Evolutionary conservation across 2,113 vertebrate genomes (phyloP).

Genomic region (Clarias gariepinus): DNA sequence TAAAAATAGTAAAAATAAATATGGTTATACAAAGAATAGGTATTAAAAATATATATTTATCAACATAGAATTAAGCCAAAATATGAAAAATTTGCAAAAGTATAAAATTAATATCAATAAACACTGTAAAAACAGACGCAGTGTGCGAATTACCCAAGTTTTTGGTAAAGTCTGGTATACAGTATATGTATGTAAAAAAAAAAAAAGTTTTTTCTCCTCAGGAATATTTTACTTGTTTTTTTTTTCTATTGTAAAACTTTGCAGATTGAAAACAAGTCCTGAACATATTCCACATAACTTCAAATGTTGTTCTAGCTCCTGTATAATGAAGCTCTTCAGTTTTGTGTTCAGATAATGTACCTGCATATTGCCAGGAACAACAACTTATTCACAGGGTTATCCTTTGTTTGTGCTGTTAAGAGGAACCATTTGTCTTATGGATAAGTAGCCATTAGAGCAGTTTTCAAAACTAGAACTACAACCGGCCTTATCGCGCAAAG

Average conservation of each 20-base stretch:
- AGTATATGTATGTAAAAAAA: too few species aligned
- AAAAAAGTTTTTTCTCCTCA: too few species aligned
- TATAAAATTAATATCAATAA: too few species aligned
- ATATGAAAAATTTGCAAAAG: too few species aligned
- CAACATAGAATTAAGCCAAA: too few species aligned
- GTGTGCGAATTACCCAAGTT: too few species aligned
- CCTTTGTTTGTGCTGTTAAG: neutral
- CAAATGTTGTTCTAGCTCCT: neutral
- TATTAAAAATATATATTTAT: too few species aligned
- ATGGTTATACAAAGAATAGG: too few species aligned
- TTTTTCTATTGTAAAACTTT: neutral
- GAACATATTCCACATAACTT: neutral
- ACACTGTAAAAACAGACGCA: too few species aligned
- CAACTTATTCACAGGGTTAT: neutral
- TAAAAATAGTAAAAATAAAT: too few species aligned
- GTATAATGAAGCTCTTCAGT: neutral
- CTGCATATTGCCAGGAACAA: neutral
- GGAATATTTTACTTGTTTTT: too few species aligned
- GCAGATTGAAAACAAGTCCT: neutral
- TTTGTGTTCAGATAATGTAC: neutral
- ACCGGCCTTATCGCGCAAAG: neutral
- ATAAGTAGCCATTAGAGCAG: neutral
- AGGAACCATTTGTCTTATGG: neutral
- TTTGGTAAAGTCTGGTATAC: too few species aligned
- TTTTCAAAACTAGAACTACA: neutral